Base-by-base conservation (phyloP, 2,888 invertebrate genomes). In the Dermolepida albohirtum region DNA sequence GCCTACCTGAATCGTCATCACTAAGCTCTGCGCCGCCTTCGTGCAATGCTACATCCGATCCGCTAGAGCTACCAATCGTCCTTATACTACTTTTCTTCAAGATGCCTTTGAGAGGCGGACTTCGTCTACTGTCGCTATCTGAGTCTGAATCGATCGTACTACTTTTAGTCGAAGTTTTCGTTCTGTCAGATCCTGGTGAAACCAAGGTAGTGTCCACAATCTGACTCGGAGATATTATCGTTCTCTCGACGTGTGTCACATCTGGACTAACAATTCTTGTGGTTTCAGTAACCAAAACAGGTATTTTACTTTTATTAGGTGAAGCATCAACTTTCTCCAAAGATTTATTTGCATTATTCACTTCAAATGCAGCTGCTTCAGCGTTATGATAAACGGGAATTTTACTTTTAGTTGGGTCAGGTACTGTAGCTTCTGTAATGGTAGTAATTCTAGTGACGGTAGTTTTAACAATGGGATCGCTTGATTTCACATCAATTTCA, bases 1-100 rank as follows among this genome's bases (percentile, higher is more conserved):
- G 47, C 83, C 81, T 87, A 88, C 88, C 88, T 87, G 88, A 87
- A 83, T 88, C 88, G 79, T 87, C 87, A 77, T 88, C 87, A 78
- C 88, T 88, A 70, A 88, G 83, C 77, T 89, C 88, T 51, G 87
- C 87, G 66, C 89, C 89, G 68, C 83, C 84, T 81, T 89, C 89
- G 79, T 89, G 89, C 70, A 89, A 83, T 69, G 89, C 89, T 68
- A 89, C 85, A 78, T 89, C 89, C 40, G 88, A 88, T 64, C 88
- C 89, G 77, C 89, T 89, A 70, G 88, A 89, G 76, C 88, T 88
- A 73, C 88, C 88, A 67, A 87, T 79, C 41, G 87, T 87, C 77
- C 86, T 83, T 75, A 81, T 78, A 52, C 70, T 72, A 44, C 74
- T 77, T 74, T 82, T 83, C 76, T 83, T 83, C 69, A 83, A 73